Conservation (phyloP, 2,797 vertebrate species). For the Myripristis murdjan region DNA sequence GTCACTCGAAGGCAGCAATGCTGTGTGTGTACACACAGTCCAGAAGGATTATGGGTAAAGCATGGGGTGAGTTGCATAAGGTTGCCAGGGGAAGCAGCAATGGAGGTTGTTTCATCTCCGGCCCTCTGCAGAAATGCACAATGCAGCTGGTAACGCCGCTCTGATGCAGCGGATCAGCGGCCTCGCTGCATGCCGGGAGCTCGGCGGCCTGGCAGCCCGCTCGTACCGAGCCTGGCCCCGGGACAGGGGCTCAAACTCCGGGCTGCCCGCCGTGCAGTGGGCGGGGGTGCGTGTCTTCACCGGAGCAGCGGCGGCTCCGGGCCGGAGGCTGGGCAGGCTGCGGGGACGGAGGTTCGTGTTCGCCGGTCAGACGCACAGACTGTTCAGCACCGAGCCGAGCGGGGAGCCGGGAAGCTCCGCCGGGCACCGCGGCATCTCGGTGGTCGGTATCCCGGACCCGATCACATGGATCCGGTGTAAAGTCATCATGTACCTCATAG, state of each 20-base stretch:
- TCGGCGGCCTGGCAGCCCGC: constrained; percentile 41
- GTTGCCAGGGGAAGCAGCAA: constrained; percentile 13
- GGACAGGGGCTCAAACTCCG: constrained; percentile 23
- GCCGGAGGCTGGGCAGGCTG: constrained; percentile 18
- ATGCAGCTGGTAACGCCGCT: constrained; percentile 4
- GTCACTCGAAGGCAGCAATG: constrained; percentile 47
- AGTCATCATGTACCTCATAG: constrained; percentile 40
- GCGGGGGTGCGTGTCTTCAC: constrained; percentile 4
- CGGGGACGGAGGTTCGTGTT: constrained; percentile 33
- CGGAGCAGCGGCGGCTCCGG: background rate
- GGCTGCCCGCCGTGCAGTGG: background rate
- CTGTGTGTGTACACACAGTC: constrained; percentile 2
- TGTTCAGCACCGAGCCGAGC: constrained; percentile 44
- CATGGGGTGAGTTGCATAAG: constrained; percentile 71
- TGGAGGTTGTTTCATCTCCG: background rate
- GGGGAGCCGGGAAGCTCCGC: constrained; percentile 20
- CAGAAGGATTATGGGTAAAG: constrained; percentile 75
- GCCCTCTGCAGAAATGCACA: background rate
- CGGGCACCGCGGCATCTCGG: constrained; percentile 45
- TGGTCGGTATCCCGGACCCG: constrained; percentile 71
- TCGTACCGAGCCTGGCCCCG: constrained; percentile 29
- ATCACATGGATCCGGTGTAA: constrained; percentile 76
- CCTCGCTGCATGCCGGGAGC: constrained; percentile 50
- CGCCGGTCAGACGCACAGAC: constrained; percentile 49
- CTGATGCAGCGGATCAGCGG: constrained; percentile 66